Base-by-base conservation (phyloP, 2,113 vertebrate genomes). In the Dissostichus mawsoni region DNA sequence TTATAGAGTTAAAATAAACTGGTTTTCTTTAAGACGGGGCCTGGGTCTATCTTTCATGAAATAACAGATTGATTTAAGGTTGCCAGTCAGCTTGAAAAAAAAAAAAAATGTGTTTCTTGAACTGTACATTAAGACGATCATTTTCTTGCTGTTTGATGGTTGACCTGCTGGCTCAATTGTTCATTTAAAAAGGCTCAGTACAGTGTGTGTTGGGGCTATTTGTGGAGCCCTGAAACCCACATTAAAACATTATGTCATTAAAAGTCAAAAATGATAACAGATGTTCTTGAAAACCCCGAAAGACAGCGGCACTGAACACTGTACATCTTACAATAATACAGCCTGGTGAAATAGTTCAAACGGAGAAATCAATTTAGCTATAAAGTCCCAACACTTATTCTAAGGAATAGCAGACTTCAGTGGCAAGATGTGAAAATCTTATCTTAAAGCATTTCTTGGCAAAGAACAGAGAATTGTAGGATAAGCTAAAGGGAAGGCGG, bases 91-190 rank as follows among this genome's bases (percentile, higher is more conserved):
- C 36, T 70, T 14, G 23, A 44, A 79, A 51, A 68, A n/a, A n/a
- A n/a, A n/a, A n/a, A n/a, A n/a, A n/a, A n/a, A n/a, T n/a, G n/a
- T n/a, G 50, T 74, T 23, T 57, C 44, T 69, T 64, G 79, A 63
- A 65, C 68, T 25, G 12, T 56, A 53, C 17, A 61, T 70, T 69
- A 41, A 47, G 66, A 84, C 78, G 81, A 80, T 84, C 70, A 90
- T 92, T 85, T 90, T 75, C 81, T 74, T 69, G 56, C 71, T 76
- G 80, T 91, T 90, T 92, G 89, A 91, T 92, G 90, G 90, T 93
- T 88, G 92, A 93, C 89, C 90, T 91, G 84, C 90, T 79, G 81
- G 57, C 75, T 85, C 80, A 84, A 78, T 86, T 82, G 81, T 84
- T 83, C 84, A 78, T 82, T 79, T 73, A 78, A 80, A 80, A 78